These are phyloP conservation scores for Eupristina koningsbergeri DNA, from an alignment of 1,140 invertebrate species.

Conservation along the genomic window DNA sequence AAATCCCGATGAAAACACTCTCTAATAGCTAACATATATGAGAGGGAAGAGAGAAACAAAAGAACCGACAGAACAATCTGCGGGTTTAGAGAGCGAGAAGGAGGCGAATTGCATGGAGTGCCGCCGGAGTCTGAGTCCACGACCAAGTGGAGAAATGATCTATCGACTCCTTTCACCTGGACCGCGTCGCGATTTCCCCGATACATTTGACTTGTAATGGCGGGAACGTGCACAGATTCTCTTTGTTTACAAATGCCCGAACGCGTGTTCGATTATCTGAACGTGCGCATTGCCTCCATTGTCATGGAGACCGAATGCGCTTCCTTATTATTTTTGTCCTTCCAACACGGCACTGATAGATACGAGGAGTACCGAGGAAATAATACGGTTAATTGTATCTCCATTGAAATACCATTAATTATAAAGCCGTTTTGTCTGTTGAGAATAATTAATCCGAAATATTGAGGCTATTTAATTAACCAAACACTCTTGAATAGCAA, in stretches of 20 bases:
- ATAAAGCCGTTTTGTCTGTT: too few relatives aligned
- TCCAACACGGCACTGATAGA: too few relatives aligned
- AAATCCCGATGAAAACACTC: background rate
- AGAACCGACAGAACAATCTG: constrained; percentile 3
- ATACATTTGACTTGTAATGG: background rate
- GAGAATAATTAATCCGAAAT: too few relatives aligned
- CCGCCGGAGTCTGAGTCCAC: background rate
- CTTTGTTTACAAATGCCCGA: constrained; percentile 59
- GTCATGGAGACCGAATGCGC: background rate
- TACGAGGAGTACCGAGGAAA: too few relatives aligned
- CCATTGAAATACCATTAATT: too few relatives aligned
- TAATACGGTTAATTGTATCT: too few relatives aligned
- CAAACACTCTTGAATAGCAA: too few relatives aligned
- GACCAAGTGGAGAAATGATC: constrained; percentile 46
- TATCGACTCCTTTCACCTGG: constrained; percentile 49
- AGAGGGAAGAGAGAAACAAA: background rate
- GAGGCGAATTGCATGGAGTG: background rate
- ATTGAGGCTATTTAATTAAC: too few relatives aligned
- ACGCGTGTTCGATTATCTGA: background rate
- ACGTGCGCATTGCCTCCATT: background rate
- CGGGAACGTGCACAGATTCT: constrained; percentile 32
- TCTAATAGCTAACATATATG: background rate
- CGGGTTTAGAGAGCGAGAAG: background rate
- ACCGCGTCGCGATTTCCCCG: constrained; percentile 14
- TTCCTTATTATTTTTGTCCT: too few relatives aligned